Conservation (phyloP, 2,113 vertebrate species). For the Microcebus ravelobensis region DNA sequence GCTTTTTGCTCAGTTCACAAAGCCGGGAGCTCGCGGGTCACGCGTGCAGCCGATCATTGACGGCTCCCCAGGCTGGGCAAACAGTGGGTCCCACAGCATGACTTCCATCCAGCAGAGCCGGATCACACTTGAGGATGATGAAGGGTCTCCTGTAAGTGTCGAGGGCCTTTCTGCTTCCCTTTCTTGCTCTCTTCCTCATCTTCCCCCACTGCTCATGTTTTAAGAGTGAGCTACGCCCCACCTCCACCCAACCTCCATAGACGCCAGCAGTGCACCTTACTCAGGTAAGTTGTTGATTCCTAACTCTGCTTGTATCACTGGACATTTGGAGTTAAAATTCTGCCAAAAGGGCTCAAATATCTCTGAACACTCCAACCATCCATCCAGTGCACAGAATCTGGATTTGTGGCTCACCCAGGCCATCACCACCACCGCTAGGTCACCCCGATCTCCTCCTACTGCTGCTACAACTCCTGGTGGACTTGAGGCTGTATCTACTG, state of each 20-base stretch:
- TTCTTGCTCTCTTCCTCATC: neutral
- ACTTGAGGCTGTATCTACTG: fast-evolving
- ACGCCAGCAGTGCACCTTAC: fast-evolving
- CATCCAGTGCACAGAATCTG: neutral
- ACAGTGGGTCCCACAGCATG: neutral
- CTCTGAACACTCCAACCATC: neutral
- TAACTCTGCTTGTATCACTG: neutral
- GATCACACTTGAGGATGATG: neutral
- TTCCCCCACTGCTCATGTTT: neutral
- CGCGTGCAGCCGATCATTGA: fast-evolving
- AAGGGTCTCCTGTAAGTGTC: neutral
- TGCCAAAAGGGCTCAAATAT: neutral
- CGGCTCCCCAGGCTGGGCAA: neutral
- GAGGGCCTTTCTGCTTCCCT: fast-evolving
- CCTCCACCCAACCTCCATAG: no score
- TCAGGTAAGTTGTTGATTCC: neutral
- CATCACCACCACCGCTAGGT: neutral
- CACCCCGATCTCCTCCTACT: neutral
- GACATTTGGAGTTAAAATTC: neutral
- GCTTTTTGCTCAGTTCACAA: neutral
- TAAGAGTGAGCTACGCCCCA: neutral
- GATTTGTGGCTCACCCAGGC: neutral
- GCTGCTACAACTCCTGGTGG: neutral
- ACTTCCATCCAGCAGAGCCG: fast-evolving
- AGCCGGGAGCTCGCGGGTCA: neutral